These are phyloP conservation scores for Oreonectes daqikongensis DNA, from an alignment of 2,797 vertebrate genomes.

Conservation along the genomic window DNA sequence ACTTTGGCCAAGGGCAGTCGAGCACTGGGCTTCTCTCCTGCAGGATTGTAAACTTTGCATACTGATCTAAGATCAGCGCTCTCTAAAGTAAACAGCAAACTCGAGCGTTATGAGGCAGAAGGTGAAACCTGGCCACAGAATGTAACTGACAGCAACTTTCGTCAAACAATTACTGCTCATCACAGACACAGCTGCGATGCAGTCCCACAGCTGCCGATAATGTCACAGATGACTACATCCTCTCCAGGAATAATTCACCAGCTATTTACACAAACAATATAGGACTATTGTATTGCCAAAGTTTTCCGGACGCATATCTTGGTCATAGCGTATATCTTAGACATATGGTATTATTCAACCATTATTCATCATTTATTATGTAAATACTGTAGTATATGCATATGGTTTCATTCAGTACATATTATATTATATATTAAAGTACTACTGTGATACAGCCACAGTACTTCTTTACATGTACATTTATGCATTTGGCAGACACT, in stretches of 20 bases:
- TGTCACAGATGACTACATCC: slow-evolving; percentile 26
- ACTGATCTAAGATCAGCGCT: slow-evolving; percentile 28
- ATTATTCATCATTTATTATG: no score
- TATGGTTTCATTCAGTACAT: no score
- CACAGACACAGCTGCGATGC: slow-evolving; percentile 20
- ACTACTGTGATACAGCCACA: no score
- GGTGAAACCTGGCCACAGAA: slow-evolving; percentile 22
- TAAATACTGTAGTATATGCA: no score
- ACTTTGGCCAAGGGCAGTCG: slow-evolving; percentile 45
- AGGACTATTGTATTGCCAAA: background rate
- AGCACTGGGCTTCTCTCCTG: slow-evolving; percentile 37
- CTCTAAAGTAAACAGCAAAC: slow-evolving; percentile 22
- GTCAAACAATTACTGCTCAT: slow-evolving; percentile 36
- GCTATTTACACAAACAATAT: slow-evolving; percentile 1
- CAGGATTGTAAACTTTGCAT: slow-evolving; percentile 35
- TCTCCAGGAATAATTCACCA: slow-evolving; percentile 24
- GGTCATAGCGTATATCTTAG: no score
- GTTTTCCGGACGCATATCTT: background rate
- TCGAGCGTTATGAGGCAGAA: slow-evolving; percentile 18
- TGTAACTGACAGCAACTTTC: slow-evolving; percentile 32
- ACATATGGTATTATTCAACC: no score
- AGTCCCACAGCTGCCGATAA: slow-evolving; percentile 20
- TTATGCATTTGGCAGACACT: no score
- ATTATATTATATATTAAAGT: no score
- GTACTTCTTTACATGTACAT: no score